Evolutionary conservation across 1,140 invertebrate species (phyloP).

Genomic region (Saxidomus purpurata): DNA sequence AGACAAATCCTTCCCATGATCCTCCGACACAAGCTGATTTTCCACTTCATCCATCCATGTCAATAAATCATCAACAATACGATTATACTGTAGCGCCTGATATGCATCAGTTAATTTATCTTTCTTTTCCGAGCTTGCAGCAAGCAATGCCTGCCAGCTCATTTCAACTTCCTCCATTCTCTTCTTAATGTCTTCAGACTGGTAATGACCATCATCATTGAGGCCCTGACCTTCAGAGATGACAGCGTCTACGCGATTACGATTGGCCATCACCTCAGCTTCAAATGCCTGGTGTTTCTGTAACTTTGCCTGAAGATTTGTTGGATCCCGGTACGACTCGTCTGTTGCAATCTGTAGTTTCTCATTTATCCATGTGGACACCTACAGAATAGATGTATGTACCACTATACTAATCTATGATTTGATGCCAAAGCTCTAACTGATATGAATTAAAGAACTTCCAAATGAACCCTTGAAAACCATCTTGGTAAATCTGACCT

Average conservation of each 20-base stretch:
- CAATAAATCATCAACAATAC: slow-evolving; percentile 96
- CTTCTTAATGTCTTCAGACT: slow-evolving; percentile 91
- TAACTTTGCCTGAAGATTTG: slow-evolving; percentile 93
- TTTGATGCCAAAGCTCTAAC: no score
- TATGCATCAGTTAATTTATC: slow-evolving; percentile 95
- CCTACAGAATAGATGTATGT: slow-evolving; percentile 69
- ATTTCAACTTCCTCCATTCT: slow-evolving; percentile 95
- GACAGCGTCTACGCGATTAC: slow-evolving; percentile 97
- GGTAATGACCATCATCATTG: slow-evolving; percentile 92
- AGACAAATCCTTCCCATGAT: slow-evolving; percentile 98
- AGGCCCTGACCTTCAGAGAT: slow-evolving; percentile 90
- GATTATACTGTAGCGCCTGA: slow-evolving; percentile 83
- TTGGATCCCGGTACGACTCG: slow-evolving; percentile 94
- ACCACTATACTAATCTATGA: no score
- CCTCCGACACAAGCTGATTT: slow-evolving; percentile 97
- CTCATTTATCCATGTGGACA: slow-evolving; percentile 99
- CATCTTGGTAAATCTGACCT: not conserved
- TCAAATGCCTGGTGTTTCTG: slow-evolving; percentile 99
- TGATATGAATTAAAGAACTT: not conserved
- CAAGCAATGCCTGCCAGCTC: slow-evolving; percentile 96
- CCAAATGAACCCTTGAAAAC: not conserved
- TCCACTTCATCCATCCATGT: slow-evolving; percentile 99
- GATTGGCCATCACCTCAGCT: slow-evolving; percentile 85
- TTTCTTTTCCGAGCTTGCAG: slow-evolving; percentile 96
- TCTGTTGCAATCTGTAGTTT: slow-evolving; percentile 99